Percentiles rank a stretch among this genome's conserved stretches.
Evolutionary conservation across 2,797 vertebrate genomes (phyloP).

Genomic region (Urosaurus nigricauda): DNA sequence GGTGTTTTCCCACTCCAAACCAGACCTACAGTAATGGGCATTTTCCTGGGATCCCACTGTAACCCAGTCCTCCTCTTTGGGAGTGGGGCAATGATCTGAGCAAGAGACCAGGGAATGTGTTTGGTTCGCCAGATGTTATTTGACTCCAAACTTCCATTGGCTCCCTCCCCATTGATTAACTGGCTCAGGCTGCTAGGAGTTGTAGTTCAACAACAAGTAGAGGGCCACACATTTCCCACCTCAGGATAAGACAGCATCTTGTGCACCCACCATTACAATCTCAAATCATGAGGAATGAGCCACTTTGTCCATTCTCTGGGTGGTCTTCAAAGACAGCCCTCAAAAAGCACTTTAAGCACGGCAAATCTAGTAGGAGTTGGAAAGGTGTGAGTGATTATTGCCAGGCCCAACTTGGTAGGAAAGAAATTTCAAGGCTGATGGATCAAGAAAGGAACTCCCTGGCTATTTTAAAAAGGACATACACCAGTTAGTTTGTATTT

Average conservation of each 20-base stretch:
- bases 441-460: not conserved
- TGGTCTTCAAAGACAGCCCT: not conserved
- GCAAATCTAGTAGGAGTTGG: not conserved
- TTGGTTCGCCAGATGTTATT: not conserved
- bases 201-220: no score
- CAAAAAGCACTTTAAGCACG: not conserved
- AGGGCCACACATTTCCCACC: no score
- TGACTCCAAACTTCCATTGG: not conserved
- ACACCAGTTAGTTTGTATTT: not conserved
- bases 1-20: no score
- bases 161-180: no score
- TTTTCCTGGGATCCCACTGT: no score
- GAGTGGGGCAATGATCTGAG: not conserved
- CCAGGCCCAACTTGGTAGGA: not conserved
- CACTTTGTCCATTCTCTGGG: not conserved
- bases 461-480: not conserved
- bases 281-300: not conserved
- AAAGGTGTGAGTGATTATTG: slow-evolving; percentile 17
- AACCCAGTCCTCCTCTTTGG: not conserved
- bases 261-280: not conserved
- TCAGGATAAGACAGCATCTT: not conserved
- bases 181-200: no score
- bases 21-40: no score
- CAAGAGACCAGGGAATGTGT: not conserved
- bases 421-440: not conserved